A percentile compares a stretch with the other conserved stretches of the same genome.
Conservation (phyloP, 2,113 vertebrate genomes). For the Pollachius pollachius region DNA sequence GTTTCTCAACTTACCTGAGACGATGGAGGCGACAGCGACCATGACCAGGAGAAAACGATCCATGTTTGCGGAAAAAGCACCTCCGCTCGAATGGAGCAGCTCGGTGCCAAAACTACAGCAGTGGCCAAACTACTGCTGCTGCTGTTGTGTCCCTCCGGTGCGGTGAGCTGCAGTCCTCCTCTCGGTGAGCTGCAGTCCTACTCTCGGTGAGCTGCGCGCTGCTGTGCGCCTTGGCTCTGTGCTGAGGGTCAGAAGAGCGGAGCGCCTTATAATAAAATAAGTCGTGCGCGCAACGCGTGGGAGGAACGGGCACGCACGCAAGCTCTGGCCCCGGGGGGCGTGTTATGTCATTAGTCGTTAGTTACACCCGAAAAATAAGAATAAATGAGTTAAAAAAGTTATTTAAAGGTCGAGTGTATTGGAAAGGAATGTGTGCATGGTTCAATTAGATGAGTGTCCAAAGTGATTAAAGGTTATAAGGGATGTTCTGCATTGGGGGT, state of each 20-base stretch:
- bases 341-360: too few species aligned
- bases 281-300: constrained; percentile 51
- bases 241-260: constrained; percentile 46
- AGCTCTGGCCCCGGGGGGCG: too few species aligned
- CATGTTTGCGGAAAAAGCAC: constrained; percentile 47
- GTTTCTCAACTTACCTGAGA: constrained; percentile 53
- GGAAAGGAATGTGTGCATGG: too few species aligned
- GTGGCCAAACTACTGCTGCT: too few species aligned
- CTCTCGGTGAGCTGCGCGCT: background rate
- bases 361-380: too few species aligned
- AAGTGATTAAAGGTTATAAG: too few species aligned
- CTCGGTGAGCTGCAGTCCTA: too few species aligned
- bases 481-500: too few species aligned
- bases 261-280: constrained; percentile 52
- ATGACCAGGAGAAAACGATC: constrained; percentile 47
- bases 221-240: background rate
- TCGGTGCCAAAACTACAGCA: background rate
- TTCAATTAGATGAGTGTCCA: too few species aligned
- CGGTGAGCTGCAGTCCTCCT: background rate
- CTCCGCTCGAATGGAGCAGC: background rate
- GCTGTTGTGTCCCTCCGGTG: background rate
- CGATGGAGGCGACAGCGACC: constrained; percentile 32
- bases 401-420: too few species aligned
- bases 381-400: too few species aligned
- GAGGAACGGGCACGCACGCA: constrained; percentile 35